A percentile compares a stretch with the other conserved stretches of the same genome.
These are phyloP conservation scores for Drosophila emarginata DNA, from an alignment of 2,888 invertebrate genomes.

Conservation along the genomic window DNA sequence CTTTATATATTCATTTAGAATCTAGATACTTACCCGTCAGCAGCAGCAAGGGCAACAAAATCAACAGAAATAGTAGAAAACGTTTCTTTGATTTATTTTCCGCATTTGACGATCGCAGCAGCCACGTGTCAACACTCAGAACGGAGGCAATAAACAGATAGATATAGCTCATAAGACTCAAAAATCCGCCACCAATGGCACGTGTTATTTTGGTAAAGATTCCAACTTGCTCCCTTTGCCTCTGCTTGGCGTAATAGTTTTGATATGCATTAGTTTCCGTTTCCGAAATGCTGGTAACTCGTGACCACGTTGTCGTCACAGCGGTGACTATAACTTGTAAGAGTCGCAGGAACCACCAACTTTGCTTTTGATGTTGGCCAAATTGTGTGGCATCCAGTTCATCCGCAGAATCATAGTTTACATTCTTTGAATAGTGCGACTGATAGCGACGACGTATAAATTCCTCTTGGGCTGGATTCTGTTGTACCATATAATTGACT, in stretches of 20 bases:
- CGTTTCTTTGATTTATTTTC: constrained; percentile 78
- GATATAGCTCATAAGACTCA: constrained; percentile 66
- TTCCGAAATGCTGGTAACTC: constrained; percentile 46
- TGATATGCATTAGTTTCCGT: constrained; percentile 55
- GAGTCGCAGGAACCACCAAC: constrained; percentile 74
- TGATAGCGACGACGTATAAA: constrained; percentile 81
- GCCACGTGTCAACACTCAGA: constrained; percentile 79
- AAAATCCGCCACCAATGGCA: constrained; percentile 60
- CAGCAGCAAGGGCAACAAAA: constrained; percentile 84
- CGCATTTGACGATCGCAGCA: constrained; percentile 72
- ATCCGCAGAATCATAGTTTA: constrained; percentile 81
- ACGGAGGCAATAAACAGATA: constrained; percentile 80
- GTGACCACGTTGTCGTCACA: constrained; percentile 66
- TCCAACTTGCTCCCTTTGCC: constrained; percentile 63
- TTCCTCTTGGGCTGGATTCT: constrained; percentile 79
- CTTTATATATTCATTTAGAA: constrained; percentile 29
- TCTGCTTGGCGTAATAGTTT: constrained; percentile 60
- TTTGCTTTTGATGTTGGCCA: constrained; percentile 55
- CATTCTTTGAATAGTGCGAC: constrained; percentile 52
- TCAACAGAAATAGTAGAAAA: constrained; percentile 81
- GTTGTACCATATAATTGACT: constrained; percentile 81
- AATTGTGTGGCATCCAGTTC: constrained; percentile 76
- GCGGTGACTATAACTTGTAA: constrained; percentile 70
- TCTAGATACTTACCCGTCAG: constrained; percentile 84
- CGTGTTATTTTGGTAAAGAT: constrained; percentile 62